Conservation (phyloP, 2,888 invertebrate genomes). For the Drosophila flavopinicola region DNA sequence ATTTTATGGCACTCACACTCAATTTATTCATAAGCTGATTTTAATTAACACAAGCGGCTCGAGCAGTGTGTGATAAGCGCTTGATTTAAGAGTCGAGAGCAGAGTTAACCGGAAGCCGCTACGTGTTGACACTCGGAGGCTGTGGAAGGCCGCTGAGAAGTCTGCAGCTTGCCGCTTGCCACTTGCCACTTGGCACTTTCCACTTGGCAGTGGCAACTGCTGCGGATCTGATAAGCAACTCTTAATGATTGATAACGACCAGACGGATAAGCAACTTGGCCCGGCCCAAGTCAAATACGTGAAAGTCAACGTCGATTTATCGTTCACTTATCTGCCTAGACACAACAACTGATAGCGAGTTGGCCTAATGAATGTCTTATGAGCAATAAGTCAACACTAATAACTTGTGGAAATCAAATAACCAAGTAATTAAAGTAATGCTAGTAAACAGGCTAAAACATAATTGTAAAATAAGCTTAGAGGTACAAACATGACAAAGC, state of each 20-base stretch:
- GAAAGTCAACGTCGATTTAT: conserved; percentile 39
- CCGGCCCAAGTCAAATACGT: conserved; percentile 30
- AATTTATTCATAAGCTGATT: conserved; percentile 62
- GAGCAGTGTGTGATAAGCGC: conserved; percentile 52
- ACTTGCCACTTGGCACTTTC: conserved; percentile 6
- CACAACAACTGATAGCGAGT: conserved; percentile 26
- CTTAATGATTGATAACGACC: conserved; percentile 58
- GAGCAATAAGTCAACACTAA: background rate
- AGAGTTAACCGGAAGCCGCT: conserved; percentile 55
- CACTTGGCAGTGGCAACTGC: conserved; percentile 15
- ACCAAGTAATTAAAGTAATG: background rate
- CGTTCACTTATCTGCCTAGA: conserved; percentile 39
- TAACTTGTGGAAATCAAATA: background rate
- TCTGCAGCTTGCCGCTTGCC: conserved; percentile 19
- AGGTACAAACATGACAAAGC: too few relatives aligned
- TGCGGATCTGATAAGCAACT: conserved; percentile 47
- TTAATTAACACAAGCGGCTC: conserved; percentile 63
- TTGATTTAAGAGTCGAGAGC: conserved; percentile 37
- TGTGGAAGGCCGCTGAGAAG: conserved; percentile 30
- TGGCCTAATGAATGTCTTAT: conserved; percentile 44
- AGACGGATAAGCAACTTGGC: conserved; percentile 47
- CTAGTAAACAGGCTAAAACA: background rate
- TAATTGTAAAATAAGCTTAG: too few relatives aligned
- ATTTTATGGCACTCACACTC: conserved; percentile 61
- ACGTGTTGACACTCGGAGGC: conserved; percentile 46